phyloP scores from a whole-genome alignment of 2,888 invertebrate genomes.

The Callyntrura sp. region DNA sequence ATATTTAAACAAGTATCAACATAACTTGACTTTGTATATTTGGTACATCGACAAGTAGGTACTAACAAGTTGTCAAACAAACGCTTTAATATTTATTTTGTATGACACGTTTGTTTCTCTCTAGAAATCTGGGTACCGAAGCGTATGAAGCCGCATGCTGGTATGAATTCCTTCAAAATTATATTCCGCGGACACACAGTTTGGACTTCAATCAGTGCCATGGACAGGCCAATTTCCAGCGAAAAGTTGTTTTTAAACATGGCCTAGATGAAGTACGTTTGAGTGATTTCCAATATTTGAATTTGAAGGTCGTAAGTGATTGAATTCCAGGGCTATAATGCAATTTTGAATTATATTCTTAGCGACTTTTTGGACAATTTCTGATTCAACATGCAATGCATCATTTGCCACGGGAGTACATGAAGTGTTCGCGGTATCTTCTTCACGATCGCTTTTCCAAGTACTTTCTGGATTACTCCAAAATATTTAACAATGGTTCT shows the following conservation, averaged over 20 bases:
- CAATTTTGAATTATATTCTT: conserved; percentile 22
- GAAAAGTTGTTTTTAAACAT: conserved; percentile 48
- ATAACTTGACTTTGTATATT: not conserved
- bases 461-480: not conserved
- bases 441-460: conserved; percentile 28
- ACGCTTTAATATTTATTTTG: too few relatives aligned
- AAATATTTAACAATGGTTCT: not conserved
- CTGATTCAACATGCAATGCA: conserved; percentile 49
- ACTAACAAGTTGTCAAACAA: too few relatives aligned
- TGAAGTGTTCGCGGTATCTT: conserved; percentile 48
- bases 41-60: not conserved
- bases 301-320: not conserved
- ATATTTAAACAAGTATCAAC: too few relatives aligned
- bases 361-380: conserved; percentile 66
- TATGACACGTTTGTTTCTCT: not conserved
- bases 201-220: conserved; percentile 65
- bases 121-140: conserved; percentile 15
- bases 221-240: conserved; percentile 57
- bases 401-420: conserved; percentile 54
- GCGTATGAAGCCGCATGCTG: conserved; percentile 62
- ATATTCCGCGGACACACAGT: conserved; percentile 58
- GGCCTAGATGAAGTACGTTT: conserved; percentile 53
- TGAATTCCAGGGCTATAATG: not conserved
- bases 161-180: conserved; percentile 58
- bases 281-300: not conserved